phyloP scores from a whole-genome alignment of 2,113 vertebrate genomes.

The Prunella fulvescens region DNA sequence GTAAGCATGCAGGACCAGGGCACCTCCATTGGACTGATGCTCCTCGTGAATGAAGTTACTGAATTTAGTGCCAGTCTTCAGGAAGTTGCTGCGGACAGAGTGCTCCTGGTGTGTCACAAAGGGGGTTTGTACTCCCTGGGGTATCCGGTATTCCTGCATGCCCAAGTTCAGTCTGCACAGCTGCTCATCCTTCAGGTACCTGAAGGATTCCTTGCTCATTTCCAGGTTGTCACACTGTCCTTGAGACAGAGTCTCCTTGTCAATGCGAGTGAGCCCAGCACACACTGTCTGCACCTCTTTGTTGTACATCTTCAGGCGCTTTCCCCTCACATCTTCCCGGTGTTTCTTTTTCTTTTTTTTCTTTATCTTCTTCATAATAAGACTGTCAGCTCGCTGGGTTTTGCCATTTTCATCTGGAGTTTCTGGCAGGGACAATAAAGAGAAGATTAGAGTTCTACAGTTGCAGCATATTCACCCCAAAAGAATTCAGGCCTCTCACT shows the following conservation, averaged over 20 bases:
- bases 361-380: constrained; percentile 89
- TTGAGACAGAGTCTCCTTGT: constrained; percentile 64
- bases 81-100: constrained; percentile 88
- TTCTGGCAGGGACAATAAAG: constrained; percentile 78
- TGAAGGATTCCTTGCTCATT: constrained; percentile 76
- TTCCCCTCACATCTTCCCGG: constrained; percentile 83
- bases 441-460: constrained; percentile 46
- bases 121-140: constrained; percentile 80
- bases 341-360: constrained; percentile 97
- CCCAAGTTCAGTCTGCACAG: constrained; percentile 73
- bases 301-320: constrained; percentile 85
- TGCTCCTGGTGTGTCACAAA: constrained; percentile 94
- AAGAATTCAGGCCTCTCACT: neutral
- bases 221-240: constrained; percentile 74
- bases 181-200: constrained; percentile 81
- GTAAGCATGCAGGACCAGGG: constrained; percentile 91
- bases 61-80: constrained; percentile 86
- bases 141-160: constrained; percentile 77
- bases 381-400: constrained; percentile 83
- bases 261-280: constrained; percentile 73
- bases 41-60: constrained; percentile 93
- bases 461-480: neutral
- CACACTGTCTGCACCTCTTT: constrained; percentile 94
- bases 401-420: constrained; percentile 86
- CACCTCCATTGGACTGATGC: constrained; percentile 93